Evolutionary conservation across 2,888 invertebrate genomes (phyloP), one percentile per base, ranked within the genome.

Genomic region (Drosophila pseudotakahashii): DNA sequence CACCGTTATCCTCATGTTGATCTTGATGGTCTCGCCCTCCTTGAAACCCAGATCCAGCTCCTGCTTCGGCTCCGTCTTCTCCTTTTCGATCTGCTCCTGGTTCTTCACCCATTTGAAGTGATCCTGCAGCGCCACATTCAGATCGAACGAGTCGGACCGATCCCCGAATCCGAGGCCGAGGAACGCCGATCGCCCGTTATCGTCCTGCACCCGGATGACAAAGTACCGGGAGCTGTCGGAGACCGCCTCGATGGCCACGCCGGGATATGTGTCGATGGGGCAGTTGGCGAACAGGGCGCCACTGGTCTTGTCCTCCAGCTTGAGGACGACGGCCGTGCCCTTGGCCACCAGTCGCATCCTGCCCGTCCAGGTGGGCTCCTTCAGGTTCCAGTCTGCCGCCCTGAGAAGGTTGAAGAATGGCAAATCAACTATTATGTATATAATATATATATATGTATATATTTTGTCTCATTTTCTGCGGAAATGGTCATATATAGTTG

Each of bases 11-110:
- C 98, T 97, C 96, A 99, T 98, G 91, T 99, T 99, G 71, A 99
- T 98, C 93, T 98, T 99, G 78, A 99, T 99, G 1, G 99, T 99
- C 93, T 99, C 98, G 19, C 99, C 99, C 90, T 99, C 99, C 91
- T 99, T 99, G 91, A 99, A 99, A 52, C 98, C 97, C 59, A 99
- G 94, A 93, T 99, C 99, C 44, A 99, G 93, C 84, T 97, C 96
- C 81, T 94, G 95, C 69, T 94, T 95, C 10, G 96, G 95, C 62
- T 94, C 95, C 87, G 94, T 94, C 88, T 96, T 95, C 91, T 97
- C 97, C 89, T 96, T 96, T 88, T 95, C 95, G 74, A 96, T 95
- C 92, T 96, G 95, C 90, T 96, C 95, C 76, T 95, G 95, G 91
- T 95, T 96, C 91, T 96, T 96, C 48, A 97, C 93, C 96, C 96